These are phyloP conservation scores for Enteromius afrohamiltoni DNA, from an alignment of 2,797 vertebrate genomes.

Conservation along the genomic window DNA sequence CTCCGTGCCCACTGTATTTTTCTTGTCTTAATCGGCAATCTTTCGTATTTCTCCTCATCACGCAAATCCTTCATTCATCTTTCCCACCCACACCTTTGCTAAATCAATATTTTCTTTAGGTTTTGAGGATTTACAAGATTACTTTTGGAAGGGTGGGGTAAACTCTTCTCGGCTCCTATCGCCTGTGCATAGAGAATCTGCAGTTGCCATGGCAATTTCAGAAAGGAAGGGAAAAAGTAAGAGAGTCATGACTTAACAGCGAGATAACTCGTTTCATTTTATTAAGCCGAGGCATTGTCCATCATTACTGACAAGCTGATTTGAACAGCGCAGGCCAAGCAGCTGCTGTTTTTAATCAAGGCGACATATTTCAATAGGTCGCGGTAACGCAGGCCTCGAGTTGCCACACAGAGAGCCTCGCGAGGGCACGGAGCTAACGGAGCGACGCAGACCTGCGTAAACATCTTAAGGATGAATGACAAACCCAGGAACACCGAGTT, in stretches of 20 bases:
- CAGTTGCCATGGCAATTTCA: constrained; percentile 80
- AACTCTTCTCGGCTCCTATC: constrained; percentile 71
- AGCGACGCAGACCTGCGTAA: not conserved
- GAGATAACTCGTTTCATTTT: constrained; percentile 78
- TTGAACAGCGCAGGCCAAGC: constrained; percentile 60
- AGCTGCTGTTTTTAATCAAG: constrained; percentile 52
- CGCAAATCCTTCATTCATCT: constrained; percentile 67
- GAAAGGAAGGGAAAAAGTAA: constrained; percentile 51
- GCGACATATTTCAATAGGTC: constrained; percentile 17
- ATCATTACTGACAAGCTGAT: constrained; percentile 68
- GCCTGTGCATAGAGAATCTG: constrained; percentile 68
- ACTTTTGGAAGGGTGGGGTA: constrained; percentile 65
- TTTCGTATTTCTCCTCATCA: constrained; percentile 56
- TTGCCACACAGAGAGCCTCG: not conserved
- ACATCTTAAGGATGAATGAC: constrained; percentile 10
- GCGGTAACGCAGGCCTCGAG: not conserved
- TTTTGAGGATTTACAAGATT: constrained; percentile 79
- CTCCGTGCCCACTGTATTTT: not conserved
- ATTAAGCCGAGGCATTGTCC: constrained; percentile 74
- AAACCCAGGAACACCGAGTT: not conserved
- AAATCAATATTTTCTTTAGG: constrained; percentile 66
- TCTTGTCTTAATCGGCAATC: not conserved
- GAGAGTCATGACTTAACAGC: constrained; percentile 74
- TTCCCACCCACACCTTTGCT: constrained; percentile 61
- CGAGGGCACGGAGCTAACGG: not conserved